Percentiles rank a stretch among this genome's conserved stretches.
Conservation (phyloP, 2,113 vertebrate genomes). For the Anolis sagrei region DNA sequence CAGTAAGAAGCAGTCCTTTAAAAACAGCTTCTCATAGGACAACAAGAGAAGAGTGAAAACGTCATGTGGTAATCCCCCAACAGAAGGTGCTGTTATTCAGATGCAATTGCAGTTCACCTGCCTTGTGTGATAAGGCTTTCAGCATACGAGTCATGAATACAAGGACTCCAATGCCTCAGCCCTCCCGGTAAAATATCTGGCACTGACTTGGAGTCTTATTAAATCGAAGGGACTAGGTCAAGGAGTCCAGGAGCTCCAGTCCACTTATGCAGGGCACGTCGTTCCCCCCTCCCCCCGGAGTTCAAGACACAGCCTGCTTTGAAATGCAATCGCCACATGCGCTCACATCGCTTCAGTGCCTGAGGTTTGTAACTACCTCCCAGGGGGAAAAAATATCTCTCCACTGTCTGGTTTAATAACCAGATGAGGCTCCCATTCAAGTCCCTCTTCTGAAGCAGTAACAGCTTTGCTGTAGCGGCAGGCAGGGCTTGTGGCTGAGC, state of each 20-base stretch:
- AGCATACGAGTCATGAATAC: neutral
- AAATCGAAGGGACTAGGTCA: conserved; percentile 1
- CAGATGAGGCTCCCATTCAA: conserved; percentile 34
- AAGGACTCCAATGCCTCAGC: neutral
- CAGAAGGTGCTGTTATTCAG: no score
- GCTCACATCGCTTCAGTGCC: conserved; percentile 1
- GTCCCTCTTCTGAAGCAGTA: conserved; percentile 12
- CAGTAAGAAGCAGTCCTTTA: no score
- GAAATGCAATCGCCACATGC: conserved; percentile 20
- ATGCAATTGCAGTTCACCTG: no score
- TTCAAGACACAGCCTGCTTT: conserved; percentile 7
- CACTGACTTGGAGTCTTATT: neutral
- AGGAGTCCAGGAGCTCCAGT: neutral
- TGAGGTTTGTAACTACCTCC: conserved; percentile 23
- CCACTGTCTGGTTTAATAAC: conserved; percentile 27
- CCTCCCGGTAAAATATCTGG: neutral
- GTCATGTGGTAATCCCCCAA: no score
- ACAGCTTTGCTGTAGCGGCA: neutral
- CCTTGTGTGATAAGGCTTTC: no score
- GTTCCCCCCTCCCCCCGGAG: neutral
- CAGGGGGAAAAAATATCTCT: conserved; percentile 13
- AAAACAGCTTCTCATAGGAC: no score
- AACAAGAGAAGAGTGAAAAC: no score
- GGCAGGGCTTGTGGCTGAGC: neutral
- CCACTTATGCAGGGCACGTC: neutral